Conservation (phyloP, 2,797 vertebrate genomes). For the Crocodylus rhombifer region DNA sequence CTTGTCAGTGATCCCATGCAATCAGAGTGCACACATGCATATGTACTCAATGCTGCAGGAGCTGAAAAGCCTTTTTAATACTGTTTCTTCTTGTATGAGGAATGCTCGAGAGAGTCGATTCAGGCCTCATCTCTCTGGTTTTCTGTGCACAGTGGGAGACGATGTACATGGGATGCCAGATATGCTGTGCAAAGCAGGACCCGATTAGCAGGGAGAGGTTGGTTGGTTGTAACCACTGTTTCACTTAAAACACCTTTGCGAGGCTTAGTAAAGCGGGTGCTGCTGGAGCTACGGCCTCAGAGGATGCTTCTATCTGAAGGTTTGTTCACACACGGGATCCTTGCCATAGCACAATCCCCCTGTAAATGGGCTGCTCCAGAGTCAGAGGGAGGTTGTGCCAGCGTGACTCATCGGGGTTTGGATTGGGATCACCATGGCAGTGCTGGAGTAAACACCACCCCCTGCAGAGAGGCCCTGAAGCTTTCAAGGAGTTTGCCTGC, state of each 20-base stretch:
- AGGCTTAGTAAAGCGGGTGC: not conserved
- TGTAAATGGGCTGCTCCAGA: not conserved
- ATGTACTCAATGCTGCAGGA: not conserved
- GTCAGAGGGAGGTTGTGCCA: not conserved
- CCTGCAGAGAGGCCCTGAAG: too few relatives aligned
- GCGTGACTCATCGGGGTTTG: not conserved
- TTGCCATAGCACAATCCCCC: not conserved
- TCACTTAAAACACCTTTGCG: not conserved
- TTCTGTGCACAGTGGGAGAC: too few relatives aligned
- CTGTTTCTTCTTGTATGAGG: too few relatives aligned
- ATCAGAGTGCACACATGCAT: not conserved
- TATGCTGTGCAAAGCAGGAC: not conserved
- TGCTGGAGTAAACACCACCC: not conserved
- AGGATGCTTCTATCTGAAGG: not conserved
- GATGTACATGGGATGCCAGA: not conserved
- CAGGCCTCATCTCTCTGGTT: too few relatives aligned
- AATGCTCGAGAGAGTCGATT: too few relatives aligned
- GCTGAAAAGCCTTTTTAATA: not conserved
- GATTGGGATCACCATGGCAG: too few relatives aligned
- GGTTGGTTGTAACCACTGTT: not conserved
- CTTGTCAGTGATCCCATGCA: not conserved
- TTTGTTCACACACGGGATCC: not conserved
- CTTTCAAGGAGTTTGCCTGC: not conserved
- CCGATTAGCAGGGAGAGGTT: not conserved
- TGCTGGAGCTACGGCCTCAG: not conserved